Evolutionary conservation across 1,140 invertebrate genomes (phyloP).

Genomic region (Helicoverpa armigera): DNA sequence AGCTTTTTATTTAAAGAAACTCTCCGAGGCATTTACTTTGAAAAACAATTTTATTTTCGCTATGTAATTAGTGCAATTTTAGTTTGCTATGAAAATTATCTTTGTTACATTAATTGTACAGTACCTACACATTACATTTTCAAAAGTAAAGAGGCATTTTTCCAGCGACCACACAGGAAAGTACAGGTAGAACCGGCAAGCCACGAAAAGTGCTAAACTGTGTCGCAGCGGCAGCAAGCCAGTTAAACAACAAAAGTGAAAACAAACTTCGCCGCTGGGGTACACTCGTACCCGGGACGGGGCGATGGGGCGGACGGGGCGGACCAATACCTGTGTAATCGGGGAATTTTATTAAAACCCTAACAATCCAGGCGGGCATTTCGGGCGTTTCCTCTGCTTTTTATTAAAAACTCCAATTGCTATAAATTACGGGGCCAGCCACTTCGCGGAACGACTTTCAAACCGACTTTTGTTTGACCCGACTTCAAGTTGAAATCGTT

Average conservation of each 20-base stretch:
- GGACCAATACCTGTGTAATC: constrained; percentile 29
- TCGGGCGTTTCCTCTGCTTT: constrained; percentile 32
- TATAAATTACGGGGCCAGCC: constrained; percentile 46
- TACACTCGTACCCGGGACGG: neutral
- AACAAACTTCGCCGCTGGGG: constrained; percentile 12
- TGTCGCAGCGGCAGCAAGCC: neutral
- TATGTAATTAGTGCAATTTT: no score
- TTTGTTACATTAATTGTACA: no score
- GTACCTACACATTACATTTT: no score
- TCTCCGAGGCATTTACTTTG: no score
- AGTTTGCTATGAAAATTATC: no score
- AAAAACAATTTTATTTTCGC: no score
- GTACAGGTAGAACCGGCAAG: no score
- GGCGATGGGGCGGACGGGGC: neutral
- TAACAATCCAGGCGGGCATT: constrained; percentile 34
- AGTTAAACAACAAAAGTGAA: constrained; percentile 33
- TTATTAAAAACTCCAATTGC: constrained; percentile 50
- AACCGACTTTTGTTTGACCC: constrained; percentile 33
- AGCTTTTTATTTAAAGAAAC: no score
- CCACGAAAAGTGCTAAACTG: constrained; percentile 9
- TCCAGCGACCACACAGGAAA: neutral
- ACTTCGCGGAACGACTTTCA: constrained; percentile 41
- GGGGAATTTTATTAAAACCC: constrained; percentile 42
- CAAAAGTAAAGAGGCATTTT: neutral
- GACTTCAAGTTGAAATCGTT: constrained; percentile 44